These are phyloP conservation scores for Bembecia ichneumoniformis DNA, from an alignment of 2,888 invertebrate genomes.

Conservation along the genomic window DNA sequence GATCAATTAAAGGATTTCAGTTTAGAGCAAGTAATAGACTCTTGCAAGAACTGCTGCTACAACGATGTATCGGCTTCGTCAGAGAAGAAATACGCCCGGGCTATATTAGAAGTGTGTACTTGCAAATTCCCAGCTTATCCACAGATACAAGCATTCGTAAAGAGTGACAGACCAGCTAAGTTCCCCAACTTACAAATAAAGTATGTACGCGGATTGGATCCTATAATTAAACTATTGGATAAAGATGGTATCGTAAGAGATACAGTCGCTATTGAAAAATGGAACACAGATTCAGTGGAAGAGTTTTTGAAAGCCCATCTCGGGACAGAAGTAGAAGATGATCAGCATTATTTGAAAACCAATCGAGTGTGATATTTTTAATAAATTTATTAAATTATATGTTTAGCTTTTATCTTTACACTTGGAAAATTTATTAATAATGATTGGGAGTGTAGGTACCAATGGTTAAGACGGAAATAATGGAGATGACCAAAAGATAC, in stretches of 20 bases:
- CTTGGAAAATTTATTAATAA: neutral
- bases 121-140: slow-evolving; percentile 99
- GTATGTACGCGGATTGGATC: slow-evolving; percentile 94
- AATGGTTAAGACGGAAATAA: no score
- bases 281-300: slow-evolving; percentile 98
- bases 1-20: slow-evolving; percentile 85
- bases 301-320: slow-evolving; percentile 95
- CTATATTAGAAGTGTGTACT: slow-evolving; percentile 95
- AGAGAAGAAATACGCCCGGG: slow-evolving; percentile 88
- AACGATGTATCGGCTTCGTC: slow-evolving; percentile 77
- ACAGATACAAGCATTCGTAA: slow-evolving; percentile 98
- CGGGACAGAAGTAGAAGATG: slow-evolving; percentile 71
- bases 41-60: slow-evolving; percentile 86
- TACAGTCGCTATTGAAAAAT: slow-evolving; percentile 95
- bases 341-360: slow-evolving; percentile 72
- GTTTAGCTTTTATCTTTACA: neutral
- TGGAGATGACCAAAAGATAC: no score
- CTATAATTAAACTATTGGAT: slow-evolving; percentile 92
- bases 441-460: no score
- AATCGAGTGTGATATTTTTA: slow-evolving; percentile 59
- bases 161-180: slow-evolving; percentile 90
- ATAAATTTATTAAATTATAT: neutral
- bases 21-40: slow-evolving; percentile 76
- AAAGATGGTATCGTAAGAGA: slow-evolving; percentile 87
- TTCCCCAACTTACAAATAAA: slow-evolving; percentile 93